Evolutionary conservation across 2,113 vertebrate species (phyloP).

Genomic region (Lathamus discolor): DNA sequence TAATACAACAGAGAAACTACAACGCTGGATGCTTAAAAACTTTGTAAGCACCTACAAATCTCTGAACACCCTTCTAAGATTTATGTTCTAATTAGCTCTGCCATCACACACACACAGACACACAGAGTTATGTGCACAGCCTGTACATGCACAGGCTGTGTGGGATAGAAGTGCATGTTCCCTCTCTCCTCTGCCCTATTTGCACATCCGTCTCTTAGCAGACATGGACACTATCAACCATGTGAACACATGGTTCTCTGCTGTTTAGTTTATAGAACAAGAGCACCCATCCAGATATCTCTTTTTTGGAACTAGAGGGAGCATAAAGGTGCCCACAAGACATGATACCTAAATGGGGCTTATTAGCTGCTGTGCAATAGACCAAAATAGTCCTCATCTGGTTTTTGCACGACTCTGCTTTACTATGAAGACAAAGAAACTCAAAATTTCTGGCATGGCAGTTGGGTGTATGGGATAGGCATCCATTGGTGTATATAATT

Average conservation of each 20-base stretch:
- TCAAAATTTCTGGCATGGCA: background rate
- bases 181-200: background rate
- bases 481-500: background rate
- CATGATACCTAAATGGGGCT: rapidly evolving
- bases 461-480: background rate
- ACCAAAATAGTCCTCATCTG: background rate
- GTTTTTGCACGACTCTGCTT: background rate
- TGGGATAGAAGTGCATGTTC: background rate
- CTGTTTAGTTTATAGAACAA: background rate
- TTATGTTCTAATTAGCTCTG: background rate
- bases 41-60: background rate
- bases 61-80: background rate
- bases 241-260: rapidly evolving
- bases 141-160: too few relatives aligned
- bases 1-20: background rate
- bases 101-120: background rate
- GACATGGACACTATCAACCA: background rate
- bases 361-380: background rate
- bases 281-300: background rate
- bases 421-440: background rate
- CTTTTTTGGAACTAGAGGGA: background rate
- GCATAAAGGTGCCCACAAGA: background rate
- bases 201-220: background rate
- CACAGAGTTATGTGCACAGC: background rate
- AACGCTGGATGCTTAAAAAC: background rate